Base-by-base conservation (phyloP, 2,888 invertebrate genomes). In the Gastrophysa polygoni region DNA sequence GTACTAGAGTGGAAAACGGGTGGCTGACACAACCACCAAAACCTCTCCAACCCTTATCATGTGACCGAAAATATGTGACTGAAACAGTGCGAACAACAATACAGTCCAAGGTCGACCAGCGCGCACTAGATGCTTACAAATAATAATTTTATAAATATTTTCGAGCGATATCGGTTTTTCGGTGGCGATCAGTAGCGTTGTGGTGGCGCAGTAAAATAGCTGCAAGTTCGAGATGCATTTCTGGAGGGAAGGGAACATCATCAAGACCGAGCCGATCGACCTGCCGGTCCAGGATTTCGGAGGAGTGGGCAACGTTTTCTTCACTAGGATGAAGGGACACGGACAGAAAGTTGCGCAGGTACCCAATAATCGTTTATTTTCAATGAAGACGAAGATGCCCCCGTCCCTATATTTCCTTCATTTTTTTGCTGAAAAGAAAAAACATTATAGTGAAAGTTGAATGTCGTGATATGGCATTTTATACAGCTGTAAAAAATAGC, bases 241-340 rank as follows among this genome's bases (percentile, higher is more conserved):
- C 43, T 57, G 58, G 58, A 56, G 58, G 16, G 64, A 65, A 47
- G 58, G 60, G 24, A 62, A 67, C 17, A 61, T 64, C 11, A 67
- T 67, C 11, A 64, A 65, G 34, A 63, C 63, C 0, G 59, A 65
- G 10, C 60, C 60, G 21, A 17, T 64, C n/a, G 59, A 63, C 43
- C 58, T 63, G 20, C 49, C 54, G 1, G 44, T 28, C 11, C 49
- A 50, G 0, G 2, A 32, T 6, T 29, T 63, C 2, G 69, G 71
- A 28, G 75, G 78, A 2, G 20, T 79, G 1, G 80, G 80, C n/a
- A 68, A 73, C 56, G 71, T 73, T 11, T 75, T 74, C 59, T 78
- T 72, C 61, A 66, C 69, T 1, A 67, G 66, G 46, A 75, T 78
- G 75, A 71, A 68, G 55, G 66, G 70, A 34, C 64, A 76, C 60